Conservation (phyloP, 1,140 invertebrate genomes). For the Calliopsis andreniformis region DNA sequence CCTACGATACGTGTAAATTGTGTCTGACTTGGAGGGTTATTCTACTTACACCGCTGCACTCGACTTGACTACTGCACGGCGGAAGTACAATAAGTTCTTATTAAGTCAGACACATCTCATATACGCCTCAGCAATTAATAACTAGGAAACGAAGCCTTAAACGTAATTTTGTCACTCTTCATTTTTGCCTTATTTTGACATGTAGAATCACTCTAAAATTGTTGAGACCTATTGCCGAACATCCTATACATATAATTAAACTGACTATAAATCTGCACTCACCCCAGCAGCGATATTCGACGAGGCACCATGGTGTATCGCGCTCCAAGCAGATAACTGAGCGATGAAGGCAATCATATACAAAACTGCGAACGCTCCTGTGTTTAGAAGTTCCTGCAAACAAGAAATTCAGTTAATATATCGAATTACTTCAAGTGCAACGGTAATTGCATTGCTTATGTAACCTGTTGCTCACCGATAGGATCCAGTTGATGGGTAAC, state of each 20-base stretch:
- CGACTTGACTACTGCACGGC: too few species aligned
- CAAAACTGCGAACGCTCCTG: conserved; percentile 85
- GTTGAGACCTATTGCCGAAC: too few species aligned
- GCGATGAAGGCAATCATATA: conserved; percentile 91
- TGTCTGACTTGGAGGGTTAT: too few species aligned
- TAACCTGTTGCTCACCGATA: conserved; percentile 85
- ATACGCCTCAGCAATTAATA: too few species aligned
- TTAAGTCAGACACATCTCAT: too few species aligned
- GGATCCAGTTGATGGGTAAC: conserved; percentile 91
- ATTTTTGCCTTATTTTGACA: too few species aligned
- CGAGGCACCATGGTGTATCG: conserved; percentile 65
- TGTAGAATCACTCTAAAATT: too few species aligned
- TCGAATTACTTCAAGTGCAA: not conserved
- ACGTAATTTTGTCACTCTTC: too few species aligned
- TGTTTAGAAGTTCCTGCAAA: conserved; percentile 90
- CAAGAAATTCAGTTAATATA: conserved; percentile 57
- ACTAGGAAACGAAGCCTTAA: too few species aligned
- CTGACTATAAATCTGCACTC: conserved; percentile 69
- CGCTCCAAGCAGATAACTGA: conserved; percentile 85
- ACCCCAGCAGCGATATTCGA: conserved; percentile 89
- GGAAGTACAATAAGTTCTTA: too few species aligned
- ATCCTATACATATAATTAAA: not conserved
- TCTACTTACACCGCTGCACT: too few species aligned
- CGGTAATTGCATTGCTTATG: not conserved
- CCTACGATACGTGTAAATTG: too few species aligned